These are phyloP conservation scores for Ophion ventricosus DNA, from an alignment of 2,888 invertebrate genomes.

Conservation along the genomic window DNA sequence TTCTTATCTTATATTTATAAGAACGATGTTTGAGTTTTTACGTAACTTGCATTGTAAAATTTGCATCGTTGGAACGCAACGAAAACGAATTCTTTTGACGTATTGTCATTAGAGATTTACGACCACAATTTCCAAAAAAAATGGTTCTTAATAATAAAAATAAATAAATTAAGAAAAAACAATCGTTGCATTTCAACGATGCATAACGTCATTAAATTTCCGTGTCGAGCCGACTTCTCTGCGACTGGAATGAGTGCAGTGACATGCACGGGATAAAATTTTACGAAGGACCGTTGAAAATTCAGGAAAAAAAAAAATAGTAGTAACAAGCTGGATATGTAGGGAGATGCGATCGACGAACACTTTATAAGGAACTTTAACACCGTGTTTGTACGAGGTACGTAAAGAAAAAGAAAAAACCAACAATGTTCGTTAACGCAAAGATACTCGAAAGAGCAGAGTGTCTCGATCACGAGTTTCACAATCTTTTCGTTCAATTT, in stretches of 20 bases:
- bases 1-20: too few relatives aligned
- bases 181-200: too few relatives aligned
- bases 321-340: background rate
- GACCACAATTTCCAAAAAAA: too few relatives aligned
- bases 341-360: background rate
- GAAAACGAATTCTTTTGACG: too few relatives aligned
- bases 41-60: too few relatives aligned
- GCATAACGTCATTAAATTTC: too few relatives aligned
- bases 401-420: conserved; percentile 1
- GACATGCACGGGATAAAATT: background rate
- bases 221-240: background rate
- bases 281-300: background rate
- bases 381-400: conserved; percentile 30
- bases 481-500: background rate
- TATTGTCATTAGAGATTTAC: too few relatives aligned
- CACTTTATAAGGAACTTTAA: conserved; percentile 40
- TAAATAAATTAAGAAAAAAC: too few relatives aligned
- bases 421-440: background rate
- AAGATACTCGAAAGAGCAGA: background rate
- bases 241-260: background rate
- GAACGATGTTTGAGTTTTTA: too few relatives aligned
- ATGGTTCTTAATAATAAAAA: too few relatives aligned
- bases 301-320: background rate
- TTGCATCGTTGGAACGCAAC: too few relatives aligned
- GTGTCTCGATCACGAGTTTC: background rate